Percentiles rank a stretch among this genome's conserved stretches.
Evolutionary conservation across 2,797 vertebrate species (phyloP).

Genomic region (Xiphorhynchus erythropygius): DNA sequence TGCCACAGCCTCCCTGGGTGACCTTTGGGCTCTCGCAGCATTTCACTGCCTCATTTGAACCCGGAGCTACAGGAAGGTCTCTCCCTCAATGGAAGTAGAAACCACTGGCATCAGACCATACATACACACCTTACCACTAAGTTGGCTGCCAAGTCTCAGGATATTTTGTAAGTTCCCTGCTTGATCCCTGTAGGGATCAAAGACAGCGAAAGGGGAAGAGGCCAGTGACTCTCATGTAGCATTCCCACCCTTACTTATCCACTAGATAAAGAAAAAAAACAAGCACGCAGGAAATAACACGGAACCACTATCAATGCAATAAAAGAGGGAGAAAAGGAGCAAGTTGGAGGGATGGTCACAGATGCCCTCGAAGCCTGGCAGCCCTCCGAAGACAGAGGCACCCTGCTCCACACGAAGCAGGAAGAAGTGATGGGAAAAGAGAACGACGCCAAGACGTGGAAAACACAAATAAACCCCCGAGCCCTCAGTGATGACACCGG

Average conservation of each 20-base stretch:
- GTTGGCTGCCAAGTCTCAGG: not conserved
- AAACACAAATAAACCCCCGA: not conserved
- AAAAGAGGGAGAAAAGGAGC: not conserved
- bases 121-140: fast-evolving
- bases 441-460: not conserved
- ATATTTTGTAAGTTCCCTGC: not conserved
- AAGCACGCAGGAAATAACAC: fast-evolving
- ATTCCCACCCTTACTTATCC: not conserved
- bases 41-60: not conserved
- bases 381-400: not conserved
- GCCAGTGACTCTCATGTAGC: not conserved
- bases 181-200: not conserved
- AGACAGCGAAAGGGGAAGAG: not conserved
- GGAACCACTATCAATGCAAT: not conserved
- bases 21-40: not conserved
- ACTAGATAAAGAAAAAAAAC: too few relatives aligned
- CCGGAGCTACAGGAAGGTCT: not conserved
- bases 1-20: not conserved
- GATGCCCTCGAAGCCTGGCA: not conserved
- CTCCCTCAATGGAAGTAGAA: not conserved
- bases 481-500: not conserved
- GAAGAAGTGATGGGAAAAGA: fast-evolving
- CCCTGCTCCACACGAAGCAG: not conserved
- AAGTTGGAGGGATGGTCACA: not conserved
- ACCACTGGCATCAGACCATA: not conserved